Evolutionary conservation across 2,113 vertebrate species (phyloP).

Genomic region (Panthera leo): DNA sequence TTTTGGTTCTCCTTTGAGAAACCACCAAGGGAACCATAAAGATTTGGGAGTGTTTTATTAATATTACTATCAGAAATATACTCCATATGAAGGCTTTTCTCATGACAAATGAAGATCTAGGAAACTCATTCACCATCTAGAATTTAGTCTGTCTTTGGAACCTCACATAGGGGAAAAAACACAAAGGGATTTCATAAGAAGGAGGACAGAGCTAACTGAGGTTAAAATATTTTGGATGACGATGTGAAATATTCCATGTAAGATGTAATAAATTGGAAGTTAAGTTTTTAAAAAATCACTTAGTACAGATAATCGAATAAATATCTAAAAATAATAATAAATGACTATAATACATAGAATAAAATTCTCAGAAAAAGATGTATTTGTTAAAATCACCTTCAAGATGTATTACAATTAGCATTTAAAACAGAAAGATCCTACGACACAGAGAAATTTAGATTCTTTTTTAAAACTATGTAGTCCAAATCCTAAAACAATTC

Average conservation of each 20-base stretch:
- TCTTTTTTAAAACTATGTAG: neutral
- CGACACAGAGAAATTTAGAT: neutral
- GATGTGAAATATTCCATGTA: neutral
- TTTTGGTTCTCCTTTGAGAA: neutral
- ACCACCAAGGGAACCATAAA: neutral
- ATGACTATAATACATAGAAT: neutral
- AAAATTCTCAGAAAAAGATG: neutral
- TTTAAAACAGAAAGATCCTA: neutral
- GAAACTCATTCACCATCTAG: neutral
- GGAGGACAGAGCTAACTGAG: neutral
- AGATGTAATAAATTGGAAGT: neutral
- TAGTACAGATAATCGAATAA: neutral
- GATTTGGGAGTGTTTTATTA: neutral
- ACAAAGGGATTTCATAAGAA: neutral
- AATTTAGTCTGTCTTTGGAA: neutral
- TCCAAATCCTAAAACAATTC: constrained; percentile 31
- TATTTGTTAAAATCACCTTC: neutral
- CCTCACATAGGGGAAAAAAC: neutral
- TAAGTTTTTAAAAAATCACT: neutral
- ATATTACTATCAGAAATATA: neutral
- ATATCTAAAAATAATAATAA: neutral
- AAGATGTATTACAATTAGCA: neutral
- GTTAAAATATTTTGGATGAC: neutral
- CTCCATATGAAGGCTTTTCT: neutral
- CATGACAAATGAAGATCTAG: neutral